These are phyloP conservation scores for Iphiclides podalirius DNA, from an alignment of 2,888 invertebrate species.

Conservation along the genomic window DNA sequence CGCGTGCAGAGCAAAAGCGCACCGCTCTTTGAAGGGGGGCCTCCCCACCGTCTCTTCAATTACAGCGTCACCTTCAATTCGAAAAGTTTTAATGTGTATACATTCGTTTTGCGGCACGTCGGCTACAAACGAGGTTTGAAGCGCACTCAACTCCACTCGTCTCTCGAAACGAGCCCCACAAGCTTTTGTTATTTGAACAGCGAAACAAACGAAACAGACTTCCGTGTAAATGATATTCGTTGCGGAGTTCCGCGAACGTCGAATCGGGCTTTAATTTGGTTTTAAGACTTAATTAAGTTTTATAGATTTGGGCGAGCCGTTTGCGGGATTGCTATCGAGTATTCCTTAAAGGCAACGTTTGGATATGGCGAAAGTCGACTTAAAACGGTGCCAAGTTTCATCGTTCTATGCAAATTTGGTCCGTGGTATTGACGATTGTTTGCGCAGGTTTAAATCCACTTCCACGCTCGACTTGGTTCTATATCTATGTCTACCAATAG, in stretches of 20 bases:
- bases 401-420: conserved; percentile 57
- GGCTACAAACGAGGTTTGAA: conserved; percentile 60
- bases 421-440: conserved; percentile 61
- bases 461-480: conserved; percentile 29
- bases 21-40: conserved; percentile 33
- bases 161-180: conserved; percentile 55
- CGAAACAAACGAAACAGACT: conserved; percentile 60
- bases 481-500: conserved; percentile 34
- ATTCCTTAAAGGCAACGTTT: no score
- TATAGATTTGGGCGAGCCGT: conserved; percentile 24
- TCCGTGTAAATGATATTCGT: conserved; percentile 38
- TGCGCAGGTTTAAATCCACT: conserved; percentile 44
- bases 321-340: conserved; percentile 11
- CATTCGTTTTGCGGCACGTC: conserved; percentile 55
- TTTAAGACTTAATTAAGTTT: conserved; percentile 30
- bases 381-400: conserved; percentile 59
- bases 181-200: conserved; percentile 66
- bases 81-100: conserved; percentile 75
- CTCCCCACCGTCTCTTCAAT: conserved; percentile 45
- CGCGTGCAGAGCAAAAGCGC: conserved; percentile 36
- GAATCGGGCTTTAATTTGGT: conserved; percentile 31
- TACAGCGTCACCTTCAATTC: conserved; percentile 64
- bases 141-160: conserved; percentile 58
- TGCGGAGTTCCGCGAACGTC: conserved; percentile 41
- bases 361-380: conserved; percentile 43